Evolutionary conservation across 2,888 invertebrate genomes (phyloP), one percentile per base, ranked within the genome.

Genomic region (Acanthopleura granulata): DNA sequence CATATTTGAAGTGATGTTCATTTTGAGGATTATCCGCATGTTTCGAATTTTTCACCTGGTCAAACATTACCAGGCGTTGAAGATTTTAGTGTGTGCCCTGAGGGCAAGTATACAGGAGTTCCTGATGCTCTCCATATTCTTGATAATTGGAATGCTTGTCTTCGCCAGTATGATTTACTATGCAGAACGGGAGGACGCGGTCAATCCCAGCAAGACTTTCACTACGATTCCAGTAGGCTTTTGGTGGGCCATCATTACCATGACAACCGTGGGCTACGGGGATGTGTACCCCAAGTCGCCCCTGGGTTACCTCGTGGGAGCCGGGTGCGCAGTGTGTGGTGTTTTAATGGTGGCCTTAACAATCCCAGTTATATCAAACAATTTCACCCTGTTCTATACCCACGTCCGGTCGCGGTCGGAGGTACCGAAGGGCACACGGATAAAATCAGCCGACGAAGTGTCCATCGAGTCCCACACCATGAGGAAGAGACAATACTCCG

Each of bases 21-120:
- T 91, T 77, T 84, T 91, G 79, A 88, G 91, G 62, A 91, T 91
- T 74, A 89, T 91, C 75, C 85, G 91, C 49, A 91, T 91, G 82
- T 89, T 91, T 77, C 86, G 91, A 25, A 89, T 91, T 62, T 91
- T 91, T 86, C 91, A 91, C 78, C 81, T 91, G 73, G 91, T 91
- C 18, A 91, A 91, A 79, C 91, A 91, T 81, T 91, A 91, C 79
- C 90, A 90, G 77, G 91, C 91, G 15, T 83, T 91, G 18, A 90
- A 91, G 79, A 91, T 91, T 77, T 83, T 91, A 61, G 90, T 91
- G 50, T 91, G 91, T 79, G 90, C 91, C 18, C 89, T 91, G 74
- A 88, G 88, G 76, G 91, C 90, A 22, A 90, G 90, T 74, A 87
- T 91, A 78, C 88, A 90, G 79, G 90, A 90, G 78, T 81, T 90